phyloP scores from a whole-genome alignment of 2,797 vertebrate species.

The Neosilurus mollespiculum region DNA sequence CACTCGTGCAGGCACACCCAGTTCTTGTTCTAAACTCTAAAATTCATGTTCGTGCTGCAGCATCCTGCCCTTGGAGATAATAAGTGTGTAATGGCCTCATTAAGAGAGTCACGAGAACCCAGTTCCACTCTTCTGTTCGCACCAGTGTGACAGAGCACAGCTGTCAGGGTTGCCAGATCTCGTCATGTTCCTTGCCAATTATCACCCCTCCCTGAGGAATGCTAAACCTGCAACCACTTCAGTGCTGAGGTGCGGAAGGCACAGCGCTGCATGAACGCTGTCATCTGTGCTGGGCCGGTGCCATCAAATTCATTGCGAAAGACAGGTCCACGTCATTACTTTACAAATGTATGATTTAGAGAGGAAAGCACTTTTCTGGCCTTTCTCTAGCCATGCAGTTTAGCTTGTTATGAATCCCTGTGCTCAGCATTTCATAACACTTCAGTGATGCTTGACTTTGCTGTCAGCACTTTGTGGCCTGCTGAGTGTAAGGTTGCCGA shows the following conservation, averaged over 20 bases:
- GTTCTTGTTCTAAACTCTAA: slow-evolving; percentile 24
- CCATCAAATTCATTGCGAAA: slow-evolving; percentile 25
- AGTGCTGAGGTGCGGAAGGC: slow-evolving; percentile 26
- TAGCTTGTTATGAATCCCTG: slow-evolving; percentile 27
- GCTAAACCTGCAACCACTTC: slow-evolving; percentile 41
- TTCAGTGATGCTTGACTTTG: slow-evolving; percentile 32
- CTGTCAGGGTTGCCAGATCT: slow-evolving; percentile 55
- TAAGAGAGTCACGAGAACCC: slow-evolving; percentile 43
- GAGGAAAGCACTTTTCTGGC: slow-evolving; percentile 25
- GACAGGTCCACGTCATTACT: slow-evolving; percentile 23
- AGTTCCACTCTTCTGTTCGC: slow-evolving; percentile 31
- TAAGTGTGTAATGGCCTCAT: slow-evolving; percentile 44
- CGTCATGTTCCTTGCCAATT: slow-evolving; percentile 55
- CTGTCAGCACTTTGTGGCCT: slow-evolving; percentile 37
- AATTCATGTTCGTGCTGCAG: slow-evolving; percentile 10
- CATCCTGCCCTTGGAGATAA: slow-evolving; percentile 32
- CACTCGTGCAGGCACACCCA: not conserved
- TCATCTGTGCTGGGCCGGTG: slow-evolving; percentile 16
- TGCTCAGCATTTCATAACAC: slow-evolving; percentile 36
- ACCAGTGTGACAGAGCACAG: slow-evolving; percentile 42
- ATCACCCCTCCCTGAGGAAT: slow-evolving; percentile 50
- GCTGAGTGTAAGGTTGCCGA: slow-evolving; percentile 39
- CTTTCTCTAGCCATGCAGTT: slow-evolving; percentile 24
- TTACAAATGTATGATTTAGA: slow-evolving; percentile 32
- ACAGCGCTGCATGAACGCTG: slow-evolving; percentile 15